Percentiles rank a stretch among this genome's conserved stretches.
These are phyloP conservation scores for Crypturellus undulatus DNA, from an alignment of 2,113 vertebrate genomes.

Conservation along the genomic window DNA sequence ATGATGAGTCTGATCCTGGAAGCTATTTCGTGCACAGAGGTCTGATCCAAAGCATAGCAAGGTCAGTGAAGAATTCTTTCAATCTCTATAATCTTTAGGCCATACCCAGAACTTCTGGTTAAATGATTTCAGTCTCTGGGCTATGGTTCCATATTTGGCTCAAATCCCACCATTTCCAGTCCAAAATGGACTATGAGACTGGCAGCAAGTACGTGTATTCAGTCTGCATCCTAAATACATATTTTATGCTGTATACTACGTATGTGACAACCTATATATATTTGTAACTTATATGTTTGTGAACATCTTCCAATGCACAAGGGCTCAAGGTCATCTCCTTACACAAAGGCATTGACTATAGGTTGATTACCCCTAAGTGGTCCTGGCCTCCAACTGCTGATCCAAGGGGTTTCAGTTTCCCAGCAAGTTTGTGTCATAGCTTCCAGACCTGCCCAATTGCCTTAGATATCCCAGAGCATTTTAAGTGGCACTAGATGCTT, in stretches of 20 bases:
- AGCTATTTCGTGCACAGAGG: constrained; percentile 22
- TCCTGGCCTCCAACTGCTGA: background rate
- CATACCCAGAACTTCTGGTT: background rate
- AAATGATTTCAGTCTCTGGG: background rate
- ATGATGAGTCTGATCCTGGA: constrained; percentile 18
- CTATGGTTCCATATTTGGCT: background rate
- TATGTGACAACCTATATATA: no score
- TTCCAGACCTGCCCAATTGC: background rate
- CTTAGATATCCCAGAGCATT: background rate
- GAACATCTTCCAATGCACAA: background rate
- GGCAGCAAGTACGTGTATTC: background rate
- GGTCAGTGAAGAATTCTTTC: constrained; percentile 20
- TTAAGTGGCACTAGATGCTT: background rate
- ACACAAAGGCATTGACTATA: background rate
- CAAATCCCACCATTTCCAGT: background rate
- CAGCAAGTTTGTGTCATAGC: background rate
- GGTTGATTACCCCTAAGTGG: background rate
- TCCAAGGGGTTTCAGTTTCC: background rate
- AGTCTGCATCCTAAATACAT: background rate
- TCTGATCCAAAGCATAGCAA: background rate
- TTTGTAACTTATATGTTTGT: background rate
- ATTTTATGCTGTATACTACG: no score
- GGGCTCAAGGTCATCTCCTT: background rate
- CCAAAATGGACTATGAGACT: background rate
- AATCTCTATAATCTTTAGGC: background rate